Conservation (phyloP, 2,797 vertebrate species). For the Pteronotus mesoamericanus region DNA sequence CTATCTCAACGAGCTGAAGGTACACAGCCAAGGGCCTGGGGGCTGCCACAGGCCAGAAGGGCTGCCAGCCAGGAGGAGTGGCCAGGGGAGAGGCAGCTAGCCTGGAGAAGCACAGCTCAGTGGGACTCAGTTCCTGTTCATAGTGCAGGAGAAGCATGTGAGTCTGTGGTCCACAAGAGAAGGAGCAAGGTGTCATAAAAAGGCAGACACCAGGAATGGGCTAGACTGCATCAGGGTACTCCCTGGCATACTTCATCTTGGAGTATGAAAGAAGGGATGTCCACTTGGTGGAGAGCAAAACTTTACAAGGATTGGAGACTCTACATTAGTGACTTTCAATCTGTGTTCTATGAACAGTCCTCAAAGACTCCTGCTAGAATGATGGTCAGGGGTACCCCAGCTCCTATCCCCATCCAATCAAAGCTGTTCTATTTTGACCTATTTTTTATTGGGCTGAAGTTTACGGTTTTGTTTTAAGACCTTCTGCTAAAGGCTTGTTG, state of each 20-base stretch:
- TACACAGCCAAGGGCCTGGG: slow-evolving; percentile 58
- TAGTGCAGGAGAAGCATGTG: background rate
- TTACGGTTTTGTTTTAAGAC: background rate
- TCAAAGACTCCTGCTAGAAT: background rate
- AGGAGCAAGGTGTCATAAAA: background rate
- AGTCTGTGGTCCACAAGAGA: background rate
- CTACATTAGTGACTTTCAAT: background rate
- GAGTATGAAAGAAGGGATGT: background rate
- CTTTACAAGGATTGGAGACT: background rate
- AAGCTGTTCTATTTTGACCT: background rate
- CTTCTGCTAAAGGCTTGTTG: background rate
- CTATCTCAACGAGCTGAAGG: slow-evolving; percentile 95
- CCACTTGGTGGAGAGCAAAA: background rate
- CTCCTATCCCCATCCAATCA: background rate
- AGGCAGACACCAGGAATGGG: background rate
- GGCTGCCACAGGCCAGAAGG: background rate
- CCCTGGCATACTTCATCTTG: too few relatives aligned
- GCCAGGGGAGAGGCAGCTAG: background rate
- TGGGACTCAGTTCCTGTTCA: background rate
- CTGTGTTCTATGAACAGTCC: background rate
- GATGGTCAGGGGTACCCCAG: too few relatives aligned
- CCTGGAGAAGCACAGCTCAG: too few relatives aligned
- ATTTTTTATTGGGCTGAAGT: background rate
- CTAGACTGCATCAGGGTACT: background rate
- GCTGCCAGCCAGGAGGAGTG: background rate